Conservation (phyloP, 2,797 vertebrate species). For the Tenualosa ilisha region DNA sequence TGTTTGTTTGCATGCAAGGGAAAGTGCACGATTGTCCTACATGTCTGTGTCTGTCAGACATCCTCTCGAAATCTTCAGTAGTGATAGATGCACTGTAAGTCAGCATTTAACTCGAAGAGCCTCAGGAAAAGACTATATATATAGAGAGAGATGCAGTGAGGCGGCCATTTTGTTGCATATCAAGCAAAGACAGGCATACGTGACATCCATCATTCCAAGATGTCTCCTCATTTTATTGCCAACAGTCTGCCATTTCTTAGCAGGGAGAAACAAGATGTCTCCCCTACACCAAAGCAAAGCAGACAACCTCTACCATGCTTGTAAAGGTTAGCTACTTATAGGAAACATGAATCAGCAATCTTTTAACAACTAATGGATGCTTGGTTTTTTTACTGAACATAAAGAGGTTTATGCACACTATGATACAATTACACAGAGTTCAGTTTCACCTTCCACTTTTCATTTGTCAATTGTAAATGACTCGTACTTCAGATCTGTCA, state of each 20-base stretch:
- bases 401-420: constrained; percentile 16
- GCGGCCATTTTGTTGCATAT: neutral
- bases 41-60: neutral
- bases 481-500: neutral
- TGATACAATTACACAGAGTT: neutral
- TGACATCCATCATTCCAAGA: neutral
- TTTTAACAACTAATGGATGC: constrained; percentile 36
- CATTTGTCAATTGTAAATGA: neutral
- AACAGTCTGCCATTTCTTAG: neutral
- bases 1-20: neutral
- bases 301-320: neutral
- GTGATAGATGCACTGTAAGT: neutral
- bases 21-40: neutral
- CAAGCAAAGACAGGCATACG: neutral
- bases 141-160: neutral
- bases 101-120: neutral
- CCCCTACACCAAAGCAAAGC: neutral
- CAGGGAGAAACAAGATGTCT: neutral
- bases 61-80: neutral
- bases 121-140: neutral
- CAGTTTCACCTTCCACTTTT: neutral
- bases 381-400: constrained; percentile 29
- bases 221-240: neutral
- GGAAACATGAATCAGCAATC: constrained; percentile 1
- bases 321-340: neutral